A percentile compares a stretch with the other conserved stretches of the same genome.
These are phyloP conservation scores for Toxotes jaculatrix DNA, from an alignment of 2,113 vertebrate genomes.

Conservation along the genomic window DNA sequence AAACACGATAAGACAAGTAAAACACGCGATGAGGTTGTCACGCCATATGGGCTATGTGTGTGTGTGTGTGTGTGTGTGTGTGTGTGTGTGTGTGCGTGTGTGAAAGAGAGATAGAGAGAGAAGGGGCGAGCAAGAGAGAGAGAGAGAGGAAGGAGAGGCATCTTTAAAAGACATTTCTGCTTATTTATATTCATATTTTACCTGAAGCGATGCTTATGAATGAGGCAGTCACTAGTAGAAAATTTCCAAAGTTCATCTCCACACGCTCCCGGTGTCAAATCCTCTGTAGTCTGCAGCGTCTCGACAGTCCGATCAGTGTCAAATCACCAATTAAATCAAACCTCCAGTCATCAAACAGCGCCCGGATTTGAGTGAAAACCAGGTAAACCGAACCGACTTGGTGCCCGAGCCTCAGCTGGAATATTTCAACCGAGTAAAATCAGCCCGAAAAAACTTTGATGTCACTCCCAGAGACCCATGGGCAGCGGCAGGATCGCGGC, in stretches of 20 bases:
- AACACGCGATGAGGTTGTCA: conserved; percentile 13
- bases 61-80: too few relatives aligned
- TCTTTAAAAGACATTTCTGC: not conserved
- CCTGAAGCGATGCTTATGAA: conserved; percentile 70
- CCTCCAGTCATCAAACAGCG: conserved; percentile 2
- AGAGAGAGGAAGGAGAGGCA: not conserved
- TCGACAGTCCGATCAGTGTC: conserved; percentile 28
- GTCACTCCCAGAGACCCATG: conserved; percentile 58
- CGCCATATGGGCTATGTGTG: conserved; percentile 31
- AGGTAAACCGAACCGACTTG: not conserved
- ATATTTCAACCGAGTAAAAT: conserved; percentile 59
- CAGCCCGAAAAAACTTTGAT: conserved; percentile 65
- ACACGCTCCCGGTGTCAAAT: conserved; percentile 48
- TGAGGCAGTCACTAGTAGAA: conserved; percentile 66
- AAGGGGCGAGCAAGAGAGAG: too few relatives aligned
- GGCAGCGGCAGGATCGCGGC: conserved; percentile 58
- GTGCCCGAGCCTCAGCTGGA: conserved; percentile 45
- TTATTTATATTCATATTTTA: conserved; percentile 42
- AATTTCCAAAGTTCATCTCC: conserved; percentile 78
- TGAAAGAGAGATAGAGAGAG: too few relatives aligned
- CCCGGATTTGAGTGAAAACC: not conserved
- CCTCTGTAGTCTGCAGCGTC: conserved; percentile 40
- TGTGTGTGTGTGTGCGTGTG: not conserved
- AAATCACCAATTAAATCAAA: conserved; percentile 21
- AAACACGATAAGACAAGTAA: conserved; percentile 38